A percentile compares a stretch with the other conserved stretches of the same genome.
These are phyloP conservation scores for Salvelinus namaycush DNA, from an alignment of 2,113 vertebrate genomes.

Conservation along the genomic window DNA sequence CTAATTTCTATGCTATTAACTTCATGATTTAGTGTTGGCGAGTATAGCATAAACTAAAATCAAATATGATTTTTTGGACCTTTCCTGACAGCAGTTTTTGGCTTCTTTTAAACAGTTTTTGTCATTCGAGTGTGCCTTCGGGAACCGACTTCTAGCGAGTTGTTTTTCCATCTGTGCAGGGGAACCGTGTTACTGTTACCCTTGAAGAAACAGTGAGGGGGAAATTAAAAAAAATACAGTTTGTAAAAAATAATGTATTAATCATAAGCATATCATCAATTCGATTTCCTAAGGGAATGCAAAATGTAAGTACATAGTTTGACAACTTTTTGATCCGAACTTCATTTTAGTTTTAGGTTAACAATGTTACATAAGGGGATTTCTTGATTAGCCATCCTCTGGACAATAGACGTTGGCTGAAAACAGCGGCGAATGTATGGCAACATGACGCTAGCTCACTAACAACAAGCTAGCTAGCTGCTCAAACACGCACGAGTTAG, in stretches of 20 bases:
- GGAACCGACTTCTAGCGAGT: slow-evolving; percentile 43
- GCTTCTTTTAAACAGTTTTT: no score
- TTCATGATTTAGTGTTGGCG: no score
- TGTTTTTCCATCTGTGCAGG: slow-evolving; percentile 25
- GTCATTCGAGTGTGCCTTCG: slow-evolving; percentile 11
- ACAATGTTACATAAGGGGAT: not conserved
- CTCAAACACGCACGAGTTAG: not conserved
- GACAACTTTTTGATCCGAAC: slow-evolving; percentile 7
- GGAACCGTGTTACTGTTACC: slow-evolving; percentile 61
- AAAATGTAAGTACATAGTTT: slow-evolving; percentile 56
- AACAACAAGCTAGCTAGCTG: not conserved
- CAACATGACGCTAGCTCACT: slow-evolving; percentile 33
- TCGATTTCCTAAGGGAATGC: slow-evolving; percentile 17
- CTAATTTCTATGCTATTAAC: no score
- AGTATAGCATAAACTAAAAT: no score
- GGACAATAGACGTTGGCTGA: slow-evolving; percentile 51
- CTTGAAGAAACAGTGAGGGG: slow-evolving; percentile 58
- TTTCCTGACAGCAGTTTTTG: no score
- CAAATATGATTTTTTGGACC: no score
- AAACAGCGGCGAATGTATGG: slow-evolving; percentile 38
- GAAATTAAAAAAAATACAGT: slow-evolving; percentile 59
- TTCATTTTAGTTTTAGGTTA: slow-evolving; percentile 2
- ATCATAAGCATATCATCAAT: not conserved
- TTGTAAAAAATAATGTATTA: slow-evolving; percentile 32
- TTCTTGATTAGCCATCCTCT: slow-evolving; percentile 14